Base-by-base conservation (phyloP, 2,113 vertebrate genomes). In the Ammodytes marinus region DNA sequence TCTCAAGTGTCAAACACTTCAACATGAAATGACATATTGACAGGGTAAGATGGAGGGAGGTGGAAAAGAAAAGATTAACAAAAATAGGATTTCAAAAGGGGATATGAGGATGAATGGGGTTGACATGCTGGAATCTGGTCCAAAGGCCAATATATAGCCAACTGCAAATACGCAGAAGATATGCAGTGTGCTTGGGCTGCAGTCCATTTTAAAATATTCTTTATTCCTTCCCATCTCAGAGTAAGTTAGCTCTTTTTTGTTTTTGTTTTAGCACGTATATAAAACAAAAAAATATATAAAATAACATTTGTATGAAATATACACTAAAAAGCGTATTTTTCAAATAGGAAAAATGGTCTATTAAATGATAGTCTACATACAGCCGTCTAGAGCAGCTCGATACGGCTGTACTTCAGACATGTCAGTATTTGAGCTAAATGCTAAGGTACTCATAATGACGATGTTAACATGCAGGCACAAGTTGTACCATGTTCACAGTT, bases 71-170 rank as follows among this genome's bases (percentile, higher is more conserved):
- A 8, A 67, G 64, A 68, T 52, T 52, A 6, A 3, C 11, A n/a
- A 11, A 17, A 52, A 60, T 27, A 43, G 65, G 39, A 52, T 60
- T 15, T 52, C 37, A 45, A 5, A 50, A 19, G 12, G 47, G 43
- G 53, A 74, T 35, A 17, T 17, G 7, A 12, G 27, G 19, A 55
- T 53, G 2, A 69, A 53, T 17, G 45, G 12, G n/a, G 17, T 43
- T 55, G 40, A 43, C 37, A 58, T 49, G 12, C n/a, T 27, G n/a
- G 17, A 47, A 37, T 57, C 53, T 17, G 19, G 35, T 15, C 8
- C 39, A 3, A 14, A 35, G 40, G n/a, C 35, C 55, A 42, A 77
- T 49, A 77, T 49, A 65, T 5, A 64, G 69, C 1, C 27, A 74
- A 65, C 14, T 14, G 12, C 8, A 60, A 61, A 39, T 50, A 66